phyloP scores from a whole-genome alignment of 2,797 vertebrate species.

The Tragopan temminckii region DNA sequence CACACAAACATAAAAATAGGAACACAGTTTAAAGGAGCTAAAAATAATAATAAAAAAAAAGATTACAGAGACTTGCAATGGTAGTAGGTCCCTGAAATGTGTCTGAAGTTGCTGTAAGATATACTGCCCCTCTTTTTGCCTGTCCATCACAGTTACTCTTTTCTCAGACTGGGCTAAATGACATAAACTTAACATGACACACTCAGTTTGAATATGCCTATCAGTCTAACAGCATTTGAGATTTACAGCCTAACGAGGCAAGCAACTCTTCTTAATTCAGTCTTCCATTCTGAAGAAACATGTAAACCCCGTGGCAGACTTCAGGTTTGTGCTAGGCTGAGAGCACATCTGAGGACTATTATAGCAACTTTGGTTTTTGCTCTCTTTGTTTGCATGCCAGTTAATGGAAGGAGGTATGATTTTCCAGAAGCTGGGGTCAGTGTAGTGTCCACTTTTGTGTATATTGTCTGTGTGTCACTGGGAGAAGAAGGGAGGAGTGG shows the following conservation, averaged over 20 bases:
- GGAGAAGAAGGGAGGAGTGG: background rate
- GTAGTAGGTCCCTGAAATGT: background rate
- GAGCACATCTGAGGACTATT: background rate
- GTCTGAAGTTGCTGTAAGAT: background rate
- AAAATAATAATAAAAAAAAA: background rate
- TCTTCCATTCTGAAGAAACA: background rate
- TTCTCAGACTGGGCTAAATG: background rate
- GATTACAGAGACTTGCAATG: background rate
- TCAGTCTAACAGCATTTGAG: background rate
- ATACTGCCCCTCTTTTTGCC: background rate
- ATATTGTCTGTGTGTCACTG: background rate
- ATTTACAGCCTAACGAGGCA: background rate
- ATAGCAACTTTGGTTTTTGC: background rate
- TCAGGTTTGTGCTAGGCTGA: background rate
- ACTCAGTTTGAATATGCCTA: background rate
- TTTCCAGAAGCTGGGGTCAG: background rate
- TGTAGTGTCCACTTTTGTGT: background rate
- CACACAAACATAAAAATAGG: background rate
- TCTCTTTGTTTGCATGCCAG: background rate
- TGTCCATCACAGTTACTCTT: background rate
- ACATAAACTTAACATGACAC: background rate
- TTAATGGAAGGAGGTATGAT: background rate
- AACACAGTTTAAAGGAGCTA: background rate
- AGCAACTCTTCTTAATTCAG: background rate
- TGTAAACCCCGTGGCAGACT: fast-evolving